Base-by-base conservation (phyloP, 2,888 invertebrate species). In the Syritta pipiens region DNA sequence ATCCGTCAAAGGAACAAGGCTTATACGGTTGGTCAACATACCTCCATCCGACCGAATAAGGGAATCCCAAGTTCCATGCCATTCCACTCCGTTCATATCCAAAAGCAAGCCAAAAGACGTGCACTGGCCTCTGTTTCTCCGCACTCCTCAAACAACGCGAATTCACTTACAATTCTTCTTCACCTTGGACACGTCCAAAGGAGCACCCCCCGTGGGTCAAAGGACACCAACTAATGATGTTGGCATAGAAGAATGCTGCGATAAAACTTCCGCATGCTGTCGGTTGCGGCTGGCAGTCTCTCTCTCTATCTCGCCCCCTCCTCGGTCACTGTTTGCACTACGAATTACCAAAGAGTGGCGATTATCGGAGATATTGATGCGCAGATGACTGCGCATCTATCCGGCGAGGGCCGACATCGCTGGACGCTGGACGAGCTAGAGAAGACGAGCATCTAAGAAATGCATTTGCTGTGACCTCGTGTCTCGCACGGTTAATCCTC, bases 361-460 rank as follows among this genome's bases (percentile, higher is more conserved):
- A 79, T 79, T 79, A 79, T 79, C 74, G 74, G 46, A 79, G 79
- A 79, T 74, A 79, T 79, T 79, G 79, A 79, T 79, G 79, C 57
- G 62, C 67, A 67, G 74, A 72, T 74, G 79, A 79, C 55, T 79
- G 62, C 67, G 42, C 62, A 68, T 74, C 30, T 44, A 14, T 22
- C 22, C 35, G 51, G 19, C 46, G 46, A 65, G 59, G 67, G 74
- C 67, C 74, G 42, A 67, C 44, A 67, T 60, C 67, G 60, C 30
- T 30, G 57, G 67, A 48, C 30, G 32, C n/a, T n/a, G n/a, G n/a
- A n/a, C n/a, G n/a, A n/a, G n/a, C n/a, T n/a, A n/a, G 35, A 74
- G 67, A 55, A 72, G 79, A 72, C 62, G 79, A 71, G 67, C 79
- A 57, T 60, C 74, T 79, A 74, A 79, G 79, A 79, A 79, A 79